These are phyloP conservation scores for Maniola hyperantus DNA, from an alignment of 2,888 invertebrate genomes.

Conservation along the genomic window DNA sequence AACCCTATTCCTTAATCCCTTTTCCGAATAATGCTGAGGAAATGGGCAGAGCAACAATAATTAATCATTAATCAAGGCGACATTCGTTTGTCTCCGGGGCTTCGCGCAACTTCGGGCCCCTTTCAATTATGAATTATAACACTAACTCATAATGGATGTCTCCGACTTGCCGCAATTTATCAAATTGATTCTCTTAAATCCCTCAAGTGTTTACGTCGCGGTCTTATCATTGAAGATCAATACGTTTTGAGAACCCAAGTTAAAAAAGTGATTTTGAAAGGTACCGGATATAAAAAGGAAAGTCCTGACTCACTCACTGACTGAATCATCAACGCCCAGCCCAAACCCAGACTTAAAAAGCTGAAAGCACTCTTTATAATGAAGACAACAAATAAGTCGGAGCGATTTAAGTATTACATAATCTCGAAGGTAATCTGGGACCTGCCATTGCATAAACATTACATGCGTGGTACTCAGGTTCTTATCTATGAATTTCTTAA, in stretches of 20 bases:
- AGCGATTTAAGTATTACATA: no score
- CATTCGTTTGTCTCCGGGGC: conserved; percentile 74
- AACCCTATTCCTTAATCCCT: conserved; percentile 44
- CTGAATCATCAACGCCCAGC: no score
- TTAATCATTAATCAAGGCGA: conserved; percentile 75
- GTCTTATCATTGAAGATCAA: conserved; percentile 17
- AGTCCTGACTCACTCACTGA: no score
- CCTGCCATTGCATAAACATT: no score
- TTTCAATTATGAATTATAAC: conserved; percentile 80
- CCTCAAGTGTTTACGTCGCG: conserved; percentile 54
- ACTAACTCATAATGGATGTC: conserved; percentile 79
- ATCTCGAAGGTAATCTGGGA: no score
- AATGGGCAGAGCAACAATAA: conserved; percentile 81
- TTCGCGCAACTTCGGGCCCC: conserved; percentile 63
- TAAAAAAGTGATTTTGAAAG: background rate
- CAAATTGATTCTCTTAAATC: conserved; percentile 76
- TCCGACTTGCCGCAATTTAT: conserved; percentile 73
- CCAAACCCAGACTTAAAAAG: no score
- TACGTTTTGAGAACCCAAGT: background rate
- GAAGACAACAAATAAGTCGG: no score
- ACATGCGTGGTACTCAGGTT: background rate
- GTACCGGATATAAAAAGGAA: background rate
- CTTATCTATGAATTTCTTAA: background rate
- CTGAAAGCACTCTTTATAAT: no score
- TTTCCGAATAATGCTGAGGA: conserved; percentile 46